Evolutionary conservation across 2,797 vertebrate species (phyloP).

Genomic region (Helicolenus hilgendorfi): DNA sequence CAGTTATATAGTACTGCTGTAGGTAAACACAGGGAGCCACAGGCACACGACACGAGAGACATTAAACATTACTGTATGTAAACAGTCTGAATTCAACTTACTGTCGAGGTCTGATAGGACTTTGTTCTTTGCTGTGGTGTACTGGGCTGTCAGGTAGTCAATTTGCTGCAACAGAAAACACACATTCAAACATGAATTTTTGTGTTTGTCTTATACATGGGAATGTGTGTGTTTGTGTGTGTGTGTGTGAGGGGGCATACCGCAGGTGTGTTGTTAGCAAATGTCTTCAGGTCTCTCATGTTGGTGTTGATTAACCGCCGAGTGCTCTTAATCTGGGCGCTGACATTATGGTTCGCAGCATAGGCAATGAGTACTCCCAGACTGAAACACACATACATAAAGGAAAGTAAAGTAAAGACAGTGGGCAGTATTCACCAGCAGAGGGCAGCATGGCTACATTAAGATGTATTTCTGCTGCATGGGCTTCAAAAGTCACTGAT

Average conservation of each 20-base stretch:
- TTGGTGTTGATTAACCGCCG: slow-evolving; percentile 93
- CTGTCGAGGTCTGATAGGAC: slow-evolving; percentile 95
- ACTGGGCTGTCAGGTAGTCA: slow-evolving; percentile 93
- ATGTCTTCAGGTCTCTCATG: slow-evolving; percentile 93
- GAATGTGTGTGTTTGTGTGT: background rate
- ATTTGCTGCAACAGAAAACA: slow-evolving; percentile 92
- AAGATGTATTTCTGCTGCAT: background rate
- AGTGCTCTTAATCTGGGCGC: slow-evolving; percentile 89
- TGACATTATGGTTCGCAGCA: slow-evolving; percentile 94
- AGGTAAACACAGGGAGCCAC: background rate
- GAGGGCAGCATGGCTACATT: slow-evolving; percentile 58
- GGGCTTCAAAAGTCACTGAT: background rate
- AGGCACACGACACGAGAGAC: background rate
- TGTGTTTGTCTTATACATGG: background rate
- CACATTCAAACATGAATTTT: background rate
- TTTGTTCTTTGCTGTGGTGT: slow-evolving; percentile 94
- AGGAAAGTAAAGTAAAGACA: background rate
- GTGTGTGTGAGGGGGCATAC: slow-evolving; percentile 80
- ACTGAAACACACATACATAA: slow-evolving; percentile 61
- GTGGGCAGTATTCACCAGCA: slow-evolving; percentile 46
- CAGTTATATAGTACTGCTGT: background rate
- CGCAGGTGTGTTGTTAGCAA: slow-evolving; percentile 92
- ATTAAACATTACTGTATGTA: background rate
- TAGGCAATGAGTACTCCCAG: slow-evolving; percentile 90
- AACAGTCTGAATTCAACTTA: slow-evolving; percentile 85